These are phyloP conservation scores for Rhopalosiphum nymphaeae DNA, from an alignment of 2,888 invertebrate species.

Conservation along the genomic window DNA sequence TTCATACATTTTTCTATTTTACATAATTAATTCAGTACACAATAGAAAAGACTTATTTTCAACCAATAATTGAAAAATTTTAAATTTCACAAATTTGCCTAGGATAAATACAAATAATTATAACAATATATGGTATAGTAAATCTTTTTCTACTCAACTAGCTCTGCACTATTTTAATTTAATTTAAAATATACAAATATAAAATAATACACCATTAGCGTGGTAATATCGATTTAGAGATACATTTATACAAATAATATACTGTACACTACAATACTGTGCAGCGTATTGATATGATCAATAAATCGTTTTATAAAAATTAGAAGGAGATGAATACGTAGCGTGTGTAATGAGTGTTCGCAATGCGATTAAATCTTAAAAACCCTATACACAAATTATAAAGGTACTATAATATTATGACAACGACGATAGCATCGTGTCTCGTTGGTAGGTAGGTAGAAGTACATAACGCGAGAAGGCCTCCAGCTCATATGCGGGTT, in stretches of 20 bases:
- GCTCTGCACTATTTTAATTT: neutral
- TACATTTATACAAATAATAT: too few relatives aligned
- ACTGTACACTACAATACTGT: too few relatives aligned
- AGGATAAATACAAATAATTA: neutral
- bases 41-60: neutral
- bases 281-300: too few relatives aligned
- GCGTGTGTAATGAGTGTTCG: neutral
- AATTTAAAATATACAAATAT: neutral
- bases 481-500: neutral
- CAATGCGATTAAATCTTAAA: neutral
- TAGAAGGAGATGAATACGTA: too few relatives aligned
- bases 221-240: neutral
- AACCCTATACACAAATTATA: neutral
- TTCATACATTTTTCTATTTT: neutral
- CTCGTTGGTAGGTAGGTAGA: neutral
- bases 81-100: neutral
- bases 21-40: neutral
- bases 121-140: neutral
- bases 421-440: neutral
- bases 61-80: neutral
- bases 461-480: neutral
- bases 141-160: neutral
- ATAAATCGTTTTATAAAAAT: too few relatives aligned
- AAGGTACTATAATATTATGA: neutral
- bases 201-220: neutral